phyloP scores from a whole-genome alignment of 2,113 vertebrate genomes.

The Aleadryas rufinucha region DNA sequence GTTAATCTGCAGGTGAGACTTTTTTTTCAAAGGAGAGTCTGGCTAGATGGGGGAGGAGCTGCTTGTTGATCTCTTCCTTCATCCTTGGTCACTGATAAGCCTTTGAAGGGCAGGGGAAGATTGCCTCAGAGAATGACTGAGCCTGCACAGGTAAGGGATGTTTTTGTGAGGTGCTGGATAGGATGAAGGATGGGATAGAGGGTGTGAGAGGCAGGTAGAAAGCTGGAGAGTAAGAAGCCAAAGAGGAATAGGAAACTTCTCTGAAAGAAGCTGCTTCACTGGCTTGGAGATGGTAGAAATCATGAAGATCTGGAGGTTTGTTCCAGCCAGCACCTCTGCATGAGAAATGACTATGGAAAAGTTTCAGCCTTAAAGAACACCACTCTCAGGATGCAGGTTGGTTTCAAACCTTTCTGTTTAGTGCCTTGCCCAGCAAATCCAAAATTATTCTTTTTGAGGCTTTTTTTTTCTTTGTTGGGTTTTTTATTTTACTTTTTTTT shows the following conservation, averaged over 20 bases:
- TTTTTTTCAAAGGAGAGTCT: neutral
- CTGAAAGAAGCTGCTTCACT: neutral
- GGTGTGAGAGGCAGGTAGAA: rapidly evolving
- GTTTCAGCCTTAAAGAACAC: neutral
- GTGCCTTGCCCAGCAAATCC: neutral
- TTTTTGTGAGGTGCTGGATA: neutral
- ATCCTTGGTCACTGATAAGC: rapidly evolving
- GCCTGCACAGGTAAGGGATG: neutral
- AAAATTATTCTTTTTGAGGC: neutral
- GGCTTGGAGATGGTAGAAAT: neutral
- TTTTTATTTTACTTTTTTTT: too few species aligned
- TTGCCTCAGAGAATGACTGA: neutral
- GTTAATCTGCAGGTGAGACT: neutral
- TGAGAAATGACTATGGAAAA: neutral
- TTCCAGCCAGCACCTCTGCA: neutral
- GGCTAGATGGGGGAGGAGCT: neutral
- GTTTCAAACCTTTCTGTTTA: neutral
- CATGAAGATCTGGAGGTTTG: neutral
- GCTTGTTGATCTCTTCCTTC: neutral
- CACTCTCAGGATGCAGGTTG: rapidly evolving
- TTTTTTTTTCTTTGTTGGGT: neutral
- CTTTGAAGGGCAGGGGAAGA: neutral
- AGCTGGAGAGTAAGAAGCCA: neutral
- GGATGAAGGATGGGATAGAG: rapidly evolving
- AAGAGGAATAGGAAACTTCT: rapidly evolving